Conservation (phyloP, 2,113 vertebrate genomes). For the Xerus inauris region DNA sequence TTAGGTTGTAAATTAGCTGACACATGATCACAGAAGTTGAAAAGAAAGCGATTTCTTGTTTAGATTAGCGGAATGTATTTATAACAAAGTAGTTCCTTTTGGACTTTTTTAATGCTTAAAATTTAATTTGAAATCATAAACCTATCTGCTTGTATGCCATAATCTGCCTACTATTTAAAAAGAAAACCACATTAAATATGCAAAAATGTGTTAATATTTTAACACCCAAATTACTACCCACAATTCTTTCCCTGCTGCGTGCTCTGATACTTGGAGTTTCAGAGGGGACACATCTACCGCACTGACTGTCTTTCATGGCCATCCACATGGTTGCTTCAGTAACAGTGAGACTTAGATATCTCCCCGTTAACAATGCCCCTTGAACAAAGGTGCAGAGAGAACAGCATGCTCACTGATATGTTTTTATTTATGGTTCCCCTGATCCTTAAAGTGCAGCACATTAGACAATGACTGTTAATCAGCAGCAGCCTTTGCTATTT, state of each 20-base stretch:
- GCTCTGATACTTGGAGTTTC: neutral
- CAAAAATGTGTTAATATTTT: constrained; percentile 70
- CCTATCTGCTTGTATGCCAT: constrained; percentile 72
- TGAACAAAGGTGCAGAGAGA: neutral
- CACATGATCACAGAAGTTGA: constrained; percentile 45
- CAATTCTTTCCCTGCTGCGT: neutral
- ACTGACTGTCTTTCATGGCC: neutral
- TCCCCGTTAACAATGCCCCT: neutral
- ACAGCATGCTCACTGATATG: neutral
- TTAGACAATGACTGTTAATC: constrained; percentile 2
- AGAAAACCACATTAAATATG: constrained; percentile 67
- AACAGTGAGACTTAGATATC: neutral
- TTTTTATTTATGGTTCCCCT: neutral
- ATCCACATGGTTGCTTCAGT: neutral
- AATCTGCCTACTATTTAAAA: constrained; percentile 71
- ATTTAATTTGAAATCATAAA: constrained; percentile 80
- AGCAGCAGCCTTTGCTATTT: constrained; percentile 16
- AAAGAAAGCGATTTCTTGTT: constrained; percentile 48
- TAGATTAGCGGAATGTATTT: constrained; percentile 49
- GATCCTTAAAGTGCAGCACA: constrained; percentile 36
- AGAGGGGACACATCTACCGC: neutral
- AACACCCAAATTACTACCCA: constrained; percentile 70
- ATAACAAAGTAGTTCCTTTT: constrained; percentile 58
- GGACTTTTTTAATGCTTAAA: constrained; percentile 69
- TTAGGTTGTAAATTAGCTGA: constrained; percentile 57